Conservation (phyloP, 2,113 vertebrate genomes). For the Balaenoptera acutorostrata region DNA sequence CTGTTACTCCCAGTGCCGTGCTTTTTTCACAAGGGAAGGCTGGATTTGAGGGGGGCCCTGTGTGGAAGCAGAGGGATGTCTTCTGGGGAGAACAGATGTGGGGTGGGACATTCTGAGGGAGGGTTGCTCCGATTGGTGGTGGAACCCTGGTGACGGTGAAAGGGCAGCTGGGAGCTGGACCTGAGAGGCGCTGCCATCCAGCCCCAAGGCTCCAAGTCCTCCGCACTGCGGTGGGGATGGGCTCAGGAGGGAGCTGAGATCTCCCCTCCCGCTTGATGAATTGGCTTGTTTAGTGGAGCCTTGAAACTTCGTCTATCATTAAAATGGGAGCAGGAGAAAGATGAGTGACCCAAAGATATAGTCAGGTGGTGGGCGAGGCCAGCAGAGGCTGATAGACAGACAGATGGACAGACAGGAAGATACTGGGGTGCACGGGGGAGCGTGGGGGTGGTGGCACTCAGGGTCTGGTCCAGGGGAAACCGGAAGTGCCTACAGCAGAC, state of each 20-base stretch:
- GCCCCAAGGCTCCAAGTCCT: not conserved
- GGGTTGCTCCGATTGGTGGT: not conserved
- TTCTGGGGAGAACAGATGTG: not conserved
- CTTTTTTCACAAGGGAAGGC: not conserved
- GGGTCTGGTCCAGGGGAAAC: not conserved
- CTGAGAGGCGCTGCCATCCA: not conserved
- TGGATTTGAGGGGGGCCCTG: not conserved
- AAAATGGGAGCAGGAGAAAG: not conserved
- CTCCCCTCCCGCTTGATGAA: not conserved
- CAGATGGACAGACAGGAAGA: not conserved
- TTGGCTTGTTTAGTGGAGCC: not conserved
- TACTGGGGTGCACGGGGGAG: not conserved
- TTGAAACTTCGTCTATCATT: not conserved
- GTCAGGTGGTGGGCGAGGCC: not conserved
- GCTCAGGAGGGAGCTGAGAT: not conserved
- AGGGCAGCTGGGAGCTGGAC: not conserved
- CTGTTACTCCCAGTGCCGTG: not conserved
- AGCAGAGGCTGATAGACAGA: not conserved
- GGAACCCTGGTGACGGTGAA: not conserved
- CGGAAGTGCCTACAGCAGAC: not conserved
- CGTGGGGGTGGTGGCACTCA: not conserved
- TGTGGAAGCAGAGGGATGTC: not conserved
- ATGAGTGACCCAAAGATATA: not conserved
- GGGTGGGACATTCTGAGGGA: not conserved
- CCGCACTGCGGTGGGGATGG: accelerated